These are phyloP conservation scores for Chauna torquata DNA, from an alignment of 2,113 vertebrate genomes.

Conservation along the genomic window DNA sequence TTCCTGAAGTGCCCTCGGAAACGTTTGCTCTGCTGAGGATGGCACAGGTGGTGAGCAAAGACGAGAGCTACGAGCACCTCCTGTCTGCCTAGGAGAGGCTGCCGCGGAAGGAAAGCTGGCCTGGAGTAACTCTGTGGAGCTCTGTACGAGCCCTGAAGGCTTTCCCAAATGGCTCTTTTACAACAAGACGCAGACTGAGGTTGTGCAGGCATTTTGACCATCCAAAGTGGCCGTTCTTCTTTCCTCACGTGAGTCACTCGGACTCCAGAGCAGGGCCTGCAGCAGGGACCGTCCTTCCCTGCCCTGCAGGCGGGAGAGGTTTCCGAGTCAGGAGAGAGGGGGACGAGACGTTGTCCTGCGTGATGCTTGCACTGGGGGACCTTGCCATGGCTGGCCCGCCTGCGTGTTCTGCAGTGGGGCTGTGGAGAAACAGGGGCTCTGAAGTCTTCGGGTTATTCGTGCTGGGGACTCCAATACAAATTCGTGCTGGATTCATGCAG, in stretches of 20 bases:
- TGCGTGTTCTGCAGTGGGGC: background rate
- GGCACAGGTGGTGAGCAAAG: background rate
- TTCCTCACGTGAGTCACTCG: background rate
- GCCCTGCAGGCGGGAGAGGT: background rate
- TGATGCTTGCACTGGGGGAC: background rate
- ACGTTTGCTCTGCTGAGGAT: background rate
- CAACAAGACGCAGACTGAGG: background rate
- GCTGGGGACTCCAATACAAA: background rate
- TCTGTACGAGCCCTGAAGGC: background rate
- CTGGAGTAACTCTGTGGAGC: rapidly evolving
- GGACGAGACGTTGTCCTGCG: background rate
- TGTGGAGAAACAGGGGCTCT: rapidly evolving
- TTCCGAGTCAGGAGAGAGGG: background rate
- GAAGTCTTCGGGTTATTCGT: rapidly evolving
- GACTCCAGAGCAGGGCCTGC: background rate
- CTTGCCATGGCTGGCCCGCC: background rate
- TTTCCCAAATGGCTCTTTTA: background rate
- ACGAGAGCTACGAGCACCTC: background rate
- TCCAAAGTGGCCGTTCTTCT: background rate
- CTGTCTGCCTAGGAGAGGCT: background rate
- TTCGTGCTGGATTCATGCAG: no score
- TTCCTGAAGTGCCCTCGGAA: background rate
- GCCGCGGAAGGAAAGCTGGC: background rate
- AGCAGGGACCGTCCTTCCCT: background rate
- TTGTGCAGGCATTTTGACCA: background rate